phyloP scores from a whole-genome alignment of 2,113 vertebrate genomes.

The Thermophis baileyi region DNA sequence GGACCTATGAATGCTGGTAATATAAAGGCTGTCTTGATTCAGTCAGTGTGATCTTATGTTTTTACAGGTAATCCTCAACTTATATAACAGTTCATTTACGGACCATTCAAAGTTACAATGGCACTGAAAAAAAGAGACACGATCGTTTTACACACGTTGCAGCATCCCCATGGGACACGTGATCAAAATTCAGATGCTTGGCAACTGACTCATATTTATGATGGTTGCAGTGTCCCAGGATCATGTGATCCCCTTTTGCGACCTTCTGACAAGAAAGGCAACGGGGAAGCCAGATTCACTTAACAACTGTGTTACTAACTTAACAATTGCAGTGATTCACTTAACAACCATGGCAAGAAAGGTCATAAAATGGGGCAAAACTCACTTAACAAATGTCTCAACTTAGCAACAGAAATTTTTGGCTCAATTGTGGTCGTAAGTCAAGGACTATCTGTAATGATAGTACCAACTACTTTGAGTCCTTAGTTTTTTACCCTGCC shows the following conservation, averaged over 20 bases:
- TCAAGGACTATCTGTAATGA: not conserved
- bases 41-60: not conserved
- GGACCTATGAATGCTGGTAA: not conserved
- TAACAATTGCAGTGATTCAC: not conserved
- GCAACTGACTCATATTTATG: not conserved
- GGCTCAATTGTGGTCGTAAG: not conserved
- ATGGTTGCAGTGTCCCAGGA: not conserved
- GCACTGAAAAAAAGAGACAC: not conserved
- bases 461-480: not conserved
- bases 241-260: not conserved
- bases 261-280: not conserved
- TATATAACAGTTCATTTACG: not conserved
- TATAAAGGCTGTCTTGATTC: not conserved
- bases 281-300: not conserved
- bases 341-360: not conserved
- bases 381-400: not conserved
- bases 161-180: not conserved
- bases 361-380: not conserved
- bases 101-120: not conserved
- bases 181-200: not conserved
- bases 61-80: not conserved
- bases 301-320: not conserved
- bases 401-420: not conserved
- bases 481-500: not conserved
- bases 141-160: not conserved